Evolutionary conservation across 2,888 invertebrate species (phyloP), one percentile per base, ranked within the genome.

Genomic region (Drosophila paramelanica): DNA sequence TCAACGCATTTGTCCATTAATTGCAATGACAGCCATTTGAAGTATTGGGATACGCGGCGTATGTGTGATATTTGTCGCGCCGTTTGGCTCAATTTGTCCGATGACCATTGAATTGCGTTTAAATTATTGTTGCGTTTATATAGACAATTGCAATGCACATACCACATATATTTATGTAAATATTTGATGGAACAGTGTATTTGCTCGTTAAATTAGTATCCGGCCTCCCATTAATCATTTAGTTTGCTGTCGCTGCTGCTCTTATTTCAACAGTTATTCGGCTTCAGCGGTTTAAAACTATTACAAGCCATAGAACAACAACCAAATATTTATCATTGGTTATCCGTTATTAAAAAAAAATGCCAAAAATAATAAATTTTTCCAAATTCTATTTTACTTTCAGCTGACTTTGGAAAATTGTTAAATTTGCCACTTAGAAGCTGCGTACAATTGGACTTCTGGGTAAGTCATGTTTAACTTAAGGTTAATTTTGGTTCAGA

Each of bases 211-310:
- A 60, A 53, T 62, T 43, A 17, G 57, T 52, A 23, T 13, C 45
- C 39, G 14, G 8, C n/a, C 7, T 14, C 38, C 7, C 57, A 75
- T 75, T 62, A 61, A 62, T 73, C 72, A 75, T 57, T 69, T 49
- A 0, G 46, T 14, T n/a, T 20, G 17, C 20, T 55, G 27, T 27
- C 7, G 27, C 27, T 6, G 27, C 27, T 27, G 27, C 27, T 6
- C 27, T 27, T 27, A 27, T 20, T 39, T 46, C 17, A 38, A 33
- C 20, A 33, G 33, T 5, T 11, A 5, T 38, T 33, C 11, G 36
- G 27, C 38, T 39, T 14, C 17, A 53, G 27, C 23, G 43, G 50
- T 53, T 50, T 33, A 46, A 51, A 75, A 58, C 57, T 11, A 17
- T 17, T 17, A 1, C 17, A 17, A 17, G 17, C 17, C 17, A 17